Evolutionary conservation across 2,113 vertebrate species (phyloP).

Genomic region (human (Homo sapiens)): DNA sequence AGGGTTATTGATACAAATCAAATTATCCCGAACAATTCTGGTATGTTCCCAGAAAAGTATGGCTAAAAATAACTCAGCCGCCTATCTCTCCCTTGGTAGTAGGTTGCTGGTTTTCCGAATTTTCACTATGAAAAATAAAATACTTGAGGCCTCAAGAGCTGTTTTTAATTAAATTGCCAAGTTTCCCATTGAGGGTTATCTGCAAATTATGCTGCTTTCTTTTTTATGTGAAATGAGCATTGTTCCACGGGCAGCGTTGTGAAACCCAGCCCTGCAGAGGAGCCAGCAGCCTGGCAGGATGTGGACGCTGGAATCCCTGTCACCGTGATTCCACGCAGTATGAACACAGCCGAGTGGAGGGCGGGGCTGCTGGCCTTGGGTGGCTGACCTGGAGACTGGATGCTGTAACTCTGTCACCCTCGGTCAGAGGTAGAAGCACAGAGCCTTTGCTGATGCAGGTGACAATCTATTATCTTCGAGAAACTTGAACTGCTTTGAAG

Average conservation of each 20-base stretch:
- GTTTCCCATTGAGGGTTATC: conserved; percentile 43
- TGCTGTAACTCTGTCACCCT: fast-evolving
- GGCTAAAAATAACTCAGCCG: conserved; percentile 75
- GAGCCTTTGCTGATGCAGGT: neutral
- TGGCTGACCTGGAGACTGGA: neutral
- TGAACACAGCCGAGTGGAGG: fast-evolving
- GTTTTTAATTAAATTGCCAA: conserved; percentile 83
- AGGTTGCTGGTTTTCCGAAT: conserved; percentile 74
- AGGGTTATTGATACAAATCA: conserved; percentile 70
- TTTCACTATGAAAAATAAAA: conserved; percentile 80
- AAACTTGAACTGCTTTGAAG: neutral
- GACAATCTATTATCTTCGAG: neutral
- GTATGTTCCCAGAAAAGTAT: conserved; percentile 72
- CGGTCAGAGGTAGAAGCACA: too few relatives aligned
- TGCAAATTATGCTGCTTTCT: neutral
- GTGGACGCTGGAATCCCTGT: fast-evolving
- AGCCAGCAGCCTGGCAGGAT: neutral
- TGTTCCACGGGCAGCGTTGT: neutral
- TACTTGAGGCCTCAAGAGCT: conserved; percentile 79
- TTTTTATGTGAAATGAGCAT: neutral
- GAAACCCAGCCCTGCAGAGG: fast-evolving
- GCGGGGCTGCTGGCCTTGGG: neutral
- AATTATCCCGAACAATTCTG: conserved; percentile 72
- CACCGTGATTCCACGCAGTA: fast-evolving
- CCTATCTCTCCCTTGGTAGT: conserved; percentile 65